These are phyloP conservation scores for Gryllus longicercus DNA, from an alignment of 2,888 invertebrate species.

Conservation along the genomic window DNA sequence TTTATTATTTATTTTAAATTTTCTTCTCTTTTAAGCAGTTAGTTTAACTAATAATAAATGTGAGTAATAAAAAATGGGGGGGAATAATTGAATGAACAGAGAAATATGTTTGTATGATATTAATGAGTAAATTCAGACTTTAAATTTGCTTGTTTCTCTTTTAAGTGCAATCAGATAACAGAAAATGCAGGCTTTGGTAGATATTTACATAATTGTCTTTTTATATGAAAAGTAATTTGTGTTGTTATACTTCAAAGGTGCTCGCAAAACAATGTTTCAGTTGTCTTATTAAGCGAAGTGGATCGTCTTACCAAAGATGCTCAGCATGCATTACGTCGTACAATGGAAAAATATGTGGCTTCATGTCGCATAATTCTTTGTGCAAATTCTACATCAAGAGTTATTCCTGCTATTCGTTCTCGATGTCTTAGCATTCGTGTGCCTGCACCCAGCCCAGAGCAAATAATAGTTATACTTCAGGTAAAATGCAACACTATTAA, in stretches of 20 bases:
- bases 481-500: background rate
- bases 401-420: constrained; percentile 95
- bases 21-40: no score
- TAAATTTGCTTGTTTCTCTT: no score
- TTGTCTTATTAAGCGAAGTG: constrained; percentile 91
- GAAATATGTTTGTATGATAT: no score
- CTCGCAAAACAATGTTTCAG: constrained; percentile 49
- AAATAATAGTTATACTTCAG: constrained; percentile 64
- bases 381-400: constrained; percentile 90
- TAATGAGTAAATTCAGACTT: no score
- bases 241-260: no score
- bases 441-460: constrained; percentile 76
- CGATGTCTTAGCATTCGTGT: constrained; percentile 91
- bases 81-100: no score
- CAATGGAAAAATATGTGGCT: constrained; percentile 98
- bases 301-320: constrained; percentile 95
- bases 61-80: no score
- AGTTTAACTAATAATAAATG: no score
- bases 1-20: no score
- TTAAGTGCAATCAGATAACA: no score
- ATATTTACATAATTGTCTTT: no score
- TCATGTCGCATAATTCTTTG: constrained; percentile 92
- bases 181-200: no score
- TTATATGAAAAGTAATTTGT: background rate
- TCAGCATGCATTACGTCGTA: constrained; percentile 94